Conservation (phyloP, 2,888 invertebrate genomes). For the Nemurella pictetii region DNA sequence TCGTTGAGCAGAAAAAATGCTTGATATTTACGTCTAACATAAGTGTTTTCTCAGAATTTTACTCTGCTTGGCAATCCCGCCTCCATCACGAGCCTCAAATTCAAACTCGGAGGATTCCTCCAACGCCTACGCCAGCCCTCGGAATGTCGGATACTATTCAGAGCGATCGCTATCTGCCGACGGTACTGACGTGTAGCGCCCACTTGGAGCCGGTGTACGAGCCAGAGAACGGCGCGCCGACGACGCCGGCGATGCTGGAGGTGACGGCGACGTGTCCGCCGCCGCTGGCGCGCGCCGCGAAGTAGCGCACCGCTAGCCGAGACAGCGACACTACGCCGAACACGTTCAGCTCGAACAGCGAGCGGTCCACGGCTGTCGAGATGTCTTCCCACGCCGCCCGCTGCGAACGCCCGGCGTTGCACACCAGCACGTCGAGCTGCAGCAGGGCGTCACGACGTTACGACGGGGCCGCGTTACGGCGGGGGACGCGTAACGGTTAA, state of each 20-base stretch:
- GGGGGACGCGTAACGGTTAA: no score
- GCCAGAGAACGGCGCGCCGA: slow-evolving; percentile 67
- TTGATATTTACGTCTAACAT: no score
- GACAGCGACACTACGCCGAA: slow-evolving; percentile 71
- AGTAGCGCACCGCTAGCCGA: slow-evolving; percentile 69
- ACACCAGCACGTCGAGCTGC: slow-evolving; percentile 73
- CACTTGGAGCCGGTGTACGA: slow-evolving; percentile 76
- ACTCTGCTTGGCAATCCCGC: no score
- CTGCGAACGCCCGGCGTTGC: slow-evolving; percentile 82
- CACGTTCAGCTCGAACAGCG: slow-evolving; percentile 77
- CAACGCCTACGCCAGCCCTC: no score
- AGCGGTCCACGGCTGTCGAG: slow-evolving; percentile 68
- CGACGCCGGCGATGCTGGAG: slow-evolving; percentile 73
- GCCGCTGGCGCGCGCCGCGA: slow-evolving; percentile 51
- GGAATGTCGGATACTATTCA: no score
- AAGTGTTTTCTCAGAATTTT: no score
- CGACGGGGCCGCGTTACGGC: no score
- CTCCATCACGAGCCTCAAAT: no score
- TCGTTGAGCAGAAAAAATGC: no score
- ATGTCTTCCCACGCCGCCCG: slow-evolving; percentile 72
- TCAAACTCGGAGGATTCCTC: no score
- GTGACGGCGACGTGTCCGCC: slow-evolving; percentile 73
- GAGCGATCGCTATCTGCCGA: no score
- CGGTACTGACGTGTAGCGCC: slow-evolving; percentile 71
- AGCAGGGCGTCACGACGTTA: no score